Percentiles rank a stretch among this genome's conserved stretches.
Conservation (phyloP, 2,888 invertebrate genomes). For the Cephalotes varians region DNA sequence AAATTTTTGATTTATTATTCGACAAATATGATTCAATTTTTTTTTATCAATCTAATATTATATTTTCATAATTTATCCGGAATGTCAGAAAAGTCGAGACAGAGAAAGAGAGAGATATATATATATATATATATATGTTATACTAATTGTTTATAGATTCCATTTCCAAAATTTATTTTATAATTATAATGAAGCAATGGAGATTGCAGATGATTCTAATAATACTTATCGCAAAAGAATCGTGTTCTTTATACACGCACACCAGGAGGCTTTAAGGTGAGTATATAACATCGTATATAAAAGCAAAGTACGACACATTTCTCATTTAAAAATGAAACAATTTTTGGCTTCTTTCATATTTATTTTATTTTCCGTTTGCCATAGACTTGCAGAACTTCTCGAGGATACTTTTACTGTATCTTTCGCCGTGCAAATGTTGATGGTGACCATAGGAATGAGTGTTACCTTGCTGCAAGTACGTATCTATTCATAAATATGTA, state of each 20-base stretch:
- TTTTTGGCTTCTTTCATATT: background rate
- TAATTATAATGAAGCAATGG: background rate
- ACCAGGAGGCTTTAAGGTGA: conserved; percentile 1
- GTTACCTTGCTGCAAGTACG: conserved; percentile 14
- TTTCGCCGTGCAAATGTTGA: background rate
- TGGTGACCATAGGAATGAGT: conserved; percentile 1
- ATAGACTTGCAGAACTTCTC: conserved; percentile 11
- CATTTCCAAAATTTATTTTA: background rate
- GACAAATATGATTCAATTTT: background rate
- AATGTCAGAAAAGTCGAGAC: background rate
- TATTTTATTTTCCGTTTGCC: background rate
- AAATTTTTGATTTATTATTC: background rate
- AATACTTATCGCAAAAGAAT: background rate
- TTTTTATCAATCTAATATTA: background rate
- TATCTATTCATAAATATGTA: background rate
- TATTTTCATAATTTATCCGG: background rate
- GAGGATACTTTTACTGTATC: background rate
- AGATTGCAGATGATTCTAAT: background rate
- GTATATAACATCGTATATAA: background rate
- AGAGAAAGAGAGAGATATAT: background rate
- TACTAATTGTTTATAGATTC: background rate
- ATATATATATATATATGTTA: too few species aligned
- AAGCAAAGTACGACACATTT: background rate
- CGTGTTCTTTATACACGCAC: background rate
- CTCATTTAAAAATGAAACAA: background rate